Conservation (phyloP, 2,797 vertebrate genomes). For the Hoplostethus atlanticus region DNA sequence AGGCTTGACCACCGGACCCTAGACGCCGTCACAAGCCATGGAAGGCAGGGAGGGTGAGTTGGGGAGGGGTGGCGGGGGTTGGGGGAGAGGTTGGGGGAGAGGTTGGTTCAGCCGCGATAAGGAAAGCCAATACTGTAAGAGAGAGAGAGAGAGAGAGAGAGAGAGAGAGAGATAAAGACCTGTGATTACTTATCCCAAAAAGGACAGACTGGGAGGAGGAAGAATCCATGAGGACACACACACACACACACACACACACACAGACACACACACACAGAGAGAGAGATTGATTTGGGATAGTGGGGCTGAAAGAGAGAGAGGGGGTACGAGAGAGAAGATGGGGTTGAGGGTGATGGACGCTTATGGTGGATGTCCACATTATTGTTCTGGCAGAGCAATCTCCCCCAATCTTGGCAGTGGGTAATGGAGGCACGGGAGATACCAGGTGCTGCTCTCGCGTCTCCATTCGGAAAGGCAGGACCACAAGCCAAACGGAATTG, state of each 20-base stretch:
- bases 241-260: conserved; percentile 26
- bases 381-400: conserved; percentile 82
- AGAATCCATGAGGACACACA: conserved; percentile 41
- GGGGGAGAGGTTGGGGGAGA: conserved; percentile 20
- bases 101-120: conserved; percentile 71
- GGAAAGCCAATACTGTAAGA: conserved; percentile 66
- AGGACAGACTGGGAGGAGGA: conserved; percentile 35
- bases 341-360: conserved; percentile 44
- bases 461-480: conserved; percentile 67
- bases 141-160: conserved; percentile 43
- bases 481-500: conserved; percentile 74
- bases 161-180: conserved; percentile 73
- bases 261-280: conserved; percentile 28
- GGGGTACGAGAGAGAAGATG: conserved; percentile 12
- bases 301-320: conserved; percentile 33
- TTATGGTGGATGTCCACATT: conserved; percentile 76
- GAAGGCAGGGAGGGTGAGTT: background rate
- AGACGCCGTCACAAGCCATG: background rate
- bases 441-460: conserved; percentile 72
- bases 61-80: background rate
- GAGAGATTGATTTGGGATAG: conserved; percentile 44
- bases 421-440: conserved; percentile 75
- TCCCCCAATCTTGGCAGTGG: conserved; percentile 75
- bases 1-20: conserved; percentile 2
- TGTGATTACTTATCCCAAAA: conserved; percentile 78